These are phyloP conservation scores for Tolypeutes matacus DNA, from an alignment of 2,797 vertebrate species.

Conservation along the genomic window DNA sequence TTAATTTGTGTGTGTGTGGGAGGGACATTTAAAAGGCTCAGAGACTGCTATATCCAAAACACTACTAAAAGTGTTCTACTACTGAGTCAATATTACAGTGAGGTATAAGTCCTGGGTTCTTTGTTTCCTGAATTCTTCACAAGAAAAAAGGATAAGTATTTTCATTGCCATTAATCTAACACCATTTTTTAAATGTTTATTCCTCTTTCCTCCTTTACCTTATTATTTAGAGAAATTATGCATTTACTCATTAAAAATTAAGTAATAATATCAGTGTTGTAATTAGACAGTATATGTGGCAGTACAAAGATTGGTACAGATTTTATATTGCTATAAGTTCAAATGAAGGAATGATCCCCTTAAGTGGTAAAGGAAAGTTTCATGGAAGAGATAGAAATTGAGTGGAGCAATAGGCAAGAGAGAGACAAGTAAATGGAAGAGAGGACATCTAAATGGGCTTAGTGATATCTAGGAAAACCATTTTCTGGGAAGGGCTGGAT, in stretches of 20 bases:
- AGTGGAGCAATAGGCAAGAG: background rate
- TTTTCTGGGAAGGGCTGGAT: background rate
- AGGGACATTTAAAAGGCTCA: background rate
- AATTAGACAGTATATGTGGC: background rate
- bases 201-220: background rate
- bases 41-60: background rate
- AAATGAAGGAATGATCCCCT: background rate
- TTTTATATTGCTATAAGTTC: background rate
- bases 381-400: background rate
- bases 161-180: background rate
- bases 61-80: background rate
- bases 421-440: background rate
- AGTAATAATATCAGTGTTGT: background rate
- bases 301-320: background rate
- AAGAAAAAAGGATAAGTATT: background rate
- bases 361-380: background rate
- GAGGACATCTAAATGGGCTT: background rate
- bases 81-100: background rate
- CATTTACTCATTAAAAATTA: conserved; percentile 25
- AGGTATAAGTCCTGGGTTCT: background rate
- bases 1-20: background rate
- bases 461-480: background rate
- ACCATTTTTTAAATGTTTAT: background rate
- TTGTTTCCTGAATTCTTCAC: background rate
- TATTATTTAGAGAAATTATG: conserved; percentile 6